Base-by-base conservation (phyloP, 2,113 vertebrate genomes). In the Ameiurus melas region DNA sequence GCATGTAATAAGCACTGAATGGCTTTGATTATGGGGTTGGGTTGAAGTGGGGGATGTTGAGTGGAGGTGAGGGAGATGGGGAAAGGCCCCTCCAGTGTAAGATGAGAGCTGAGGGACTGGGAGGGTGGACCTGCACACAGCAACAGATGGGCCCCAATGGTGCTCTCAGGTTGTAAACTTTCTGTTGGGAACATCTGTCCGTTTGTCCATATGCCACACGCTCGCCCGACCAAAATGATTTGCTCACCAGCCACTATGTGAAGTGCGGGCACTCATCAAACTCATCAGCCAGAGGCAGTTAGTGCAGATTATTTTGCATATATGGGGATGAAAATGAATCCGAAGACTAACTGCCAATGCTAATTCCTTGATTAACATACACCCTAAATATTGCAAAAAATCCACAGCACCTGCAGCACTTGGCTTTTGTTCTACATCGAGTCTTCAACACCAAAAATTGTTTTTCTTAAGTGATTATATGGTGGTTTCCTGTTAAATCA, bases 141-240 rank as follows among this genome's bases (percentile, higher is more conserved):
- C 94, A 95, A 95, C 95, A 96, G 94, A 96, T 95, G 94, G 94
- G 93, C 93, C 90, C 89, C 91, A 92, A 93, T 93, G 91, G 91
- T 90, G 80, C 92, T 91, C 94, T 94, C 94, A 94, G 93, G 94
- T 95, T 95, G 94, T 95, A 94, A 95, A 94, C 92, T 95, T 95
- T 94, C 92, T 93, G 94, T 95, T 94, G 14, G 92, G 84, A 95
- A 95, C 95, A 95, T 96, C 95, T 96, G 95, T 94, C 93, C 91
- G 78, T 94, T 94, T 93, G 89, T 94, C 96, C 95, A 95, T 95
- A 95, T 96, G 95, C 89, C 93, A 93, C 90, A 90, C 86, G 92
- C 87, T 93, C 78, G 53, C 58, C 78, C 20, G 43, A 90, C 66
- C 77, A 87, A 84, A 20, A 80, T 55, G 57, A 85, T 73, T 57